Evolutionary conservation across 2,797 vertebrate genomes (phyloP), one percentile per base, ranked within the genome.

Genomic region (Acanthornis magna): DNA sequence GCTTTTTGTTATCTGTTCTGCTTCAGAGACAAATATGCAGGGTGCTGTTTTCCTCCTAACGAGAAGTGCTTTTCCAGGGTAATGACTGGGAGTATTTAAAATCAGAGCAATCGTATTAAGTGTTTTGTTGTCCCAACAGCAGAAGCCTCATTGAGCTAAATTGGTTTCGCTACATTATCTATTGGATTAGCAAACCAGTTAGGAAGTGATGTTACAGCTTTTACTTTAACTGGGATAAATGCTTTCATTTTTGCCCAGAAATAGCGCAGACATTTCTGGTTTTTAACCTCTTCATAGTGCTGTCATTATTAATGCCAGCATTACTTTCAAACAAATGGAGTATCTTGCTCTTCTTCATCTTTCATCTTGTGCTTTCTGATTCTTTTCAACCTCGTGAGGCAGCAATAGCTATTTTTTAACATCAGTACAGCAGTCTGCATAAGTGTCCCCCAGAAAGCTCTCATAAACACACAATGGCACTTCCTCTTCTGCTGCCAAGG

Each of bases 161-260:
- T 94, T 95, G 95, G 94, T 92, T 94, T 91, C 16, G 2, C 89
- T 96, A 61, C 92, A 91, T 96, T 96, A 81, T 95, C 91, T 95
- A 10, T 54, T 85, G 72, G 93, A 91, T 86, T 83, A 93, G 89
- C 65, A 95, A 91, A 94, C 65, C 7, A 4, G 85, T 71, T 80
- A 89, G 77, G 65, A 88, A 86, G 63, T 83, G 54, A 82, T 74
- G 84, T 23, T 78, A 89, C 83, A 91, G 90, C 67, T 92, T 84
- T 88, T 84, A n/a, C 78, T 85, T 76, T 36, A 81, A 85, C 76
- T 95, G 48, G 68, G 63, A 45, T 54, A 82, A 91, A 86, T n/a
- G 50, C 53, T 89, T 85, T 84, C 40, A 23, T 85, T 96, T 91
- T 89, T 61, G 76, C 70, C 51, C 66, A 91, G 66, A 78, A 91